Conservation (phyloP, 2,797 vertebrate species). For the Rhabdophis nuchalis region DNA sequence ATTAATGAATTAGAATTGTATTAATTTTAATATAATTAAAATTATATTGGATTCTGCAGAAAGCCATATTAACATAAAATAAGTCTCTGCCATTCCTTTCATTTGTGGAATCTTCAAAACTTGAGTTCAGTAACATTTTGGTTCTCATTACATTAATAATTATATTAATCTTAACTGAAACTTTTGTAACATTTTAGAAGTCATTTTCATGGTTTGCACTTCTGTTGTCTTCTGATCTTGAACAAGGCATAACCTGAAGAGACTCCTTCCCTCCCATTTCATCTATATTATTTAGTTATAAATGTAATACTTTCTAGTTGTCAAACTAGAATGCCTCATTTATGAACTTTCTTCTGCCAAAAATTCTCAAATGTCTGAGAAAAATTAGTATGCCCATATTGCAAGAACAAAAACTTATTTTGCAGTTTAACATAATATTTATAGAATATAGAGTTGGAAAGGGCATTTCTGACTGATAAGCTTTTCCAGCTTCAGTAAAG, state of each 20-base stretch:
- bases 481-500: not conserved
- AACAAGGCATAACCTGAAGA: not conserved
- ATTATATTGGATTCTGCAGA: not conserved
- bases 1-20: not conserved
- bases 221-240: not conserved
- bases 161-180: not conserved
- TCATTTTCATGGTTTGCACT: not conserved
- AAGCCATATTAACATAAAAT: not conserved
- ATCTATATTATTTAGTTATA: not conserved
- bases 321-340: not conserved
- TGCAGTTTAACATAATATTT: not conserved
- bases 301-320: not conserved
- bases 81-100: not conserved
- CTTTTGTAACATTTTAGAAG: not conserved
- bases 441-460: not conserved
- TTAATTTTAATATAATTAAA: not conserved
- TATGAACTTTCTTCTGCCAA: not conserved
- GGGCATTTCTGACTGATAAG: not conserved
- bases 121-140: not conserved
- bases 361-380: not conserved
- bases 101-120: not conserved
- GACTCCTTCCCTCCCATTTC: not conserved
- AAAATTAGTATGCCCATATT: not conserved
- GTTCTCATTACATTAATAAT: not conserved
- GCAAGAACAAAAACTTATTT: not conserved